Conservation (phyloP, 2,113 vertebrate genomes). For the Trogon melanurus region DNA sequence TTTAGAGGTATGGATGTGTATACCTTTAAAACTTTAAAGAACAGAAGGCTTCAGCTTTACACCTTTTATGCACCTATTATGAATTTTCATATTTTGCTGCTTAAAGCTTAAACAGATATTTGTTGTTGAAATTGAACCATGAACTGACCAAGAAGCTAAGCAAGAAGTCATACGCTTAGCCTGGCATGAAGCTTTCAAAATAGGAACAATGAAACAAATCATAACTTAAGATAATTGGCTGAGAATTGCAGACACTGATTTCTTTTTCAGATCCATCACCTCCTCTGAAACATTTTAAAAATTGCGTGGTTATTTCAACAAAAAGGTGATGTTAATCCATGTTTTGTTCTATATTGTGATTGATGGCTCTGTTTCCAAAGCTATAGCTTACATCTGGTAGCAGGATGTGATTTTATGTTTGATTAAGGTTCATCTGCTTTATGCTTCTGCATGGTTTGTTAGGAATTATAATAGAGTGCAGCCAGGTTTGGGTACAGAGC, state of each 20-base stretch:
- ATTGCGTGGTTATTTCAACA: not conserved
- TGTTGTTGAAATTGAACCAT: not conserved
- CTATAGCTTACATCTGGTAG: not conserved
- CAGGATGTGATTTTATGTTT: not conserved
- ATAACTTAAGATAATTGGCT: not conserved
- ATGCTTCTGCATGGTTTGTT: not conserved
- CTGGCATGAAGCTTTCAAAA: not conserved
- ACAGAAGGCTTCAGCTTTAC: not conserved
- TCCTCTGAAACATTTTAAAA: not conserved
- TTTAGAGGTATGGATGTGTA: not conserved
- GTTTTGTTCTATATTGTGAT: not conserved
- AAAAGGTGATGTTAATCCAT: not conserved
- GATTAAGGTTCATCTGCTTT: not conserved
- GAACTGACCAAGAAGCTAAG: not conserved
- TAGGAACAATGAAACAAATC: not conserved
- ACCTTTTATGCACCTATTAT: not conserved
- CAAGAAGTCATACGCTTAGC: not conserved
- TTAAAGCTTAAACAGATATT: not conserved
- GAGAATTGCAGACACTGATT: not conserved
- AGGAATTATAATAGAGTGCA: not conserved
- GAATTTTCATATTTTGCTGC: not conserved
- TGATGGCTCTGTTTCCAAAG: not conserved
- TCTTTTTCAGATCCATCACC: not conserved
- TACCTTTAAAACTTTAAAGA: not conserved
- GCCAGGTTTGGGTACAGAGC: not conserved